phyloP scores from a whole-genome alignment of 2,113 vertebrate genomes.

The Parotia lawesii region DNA sequence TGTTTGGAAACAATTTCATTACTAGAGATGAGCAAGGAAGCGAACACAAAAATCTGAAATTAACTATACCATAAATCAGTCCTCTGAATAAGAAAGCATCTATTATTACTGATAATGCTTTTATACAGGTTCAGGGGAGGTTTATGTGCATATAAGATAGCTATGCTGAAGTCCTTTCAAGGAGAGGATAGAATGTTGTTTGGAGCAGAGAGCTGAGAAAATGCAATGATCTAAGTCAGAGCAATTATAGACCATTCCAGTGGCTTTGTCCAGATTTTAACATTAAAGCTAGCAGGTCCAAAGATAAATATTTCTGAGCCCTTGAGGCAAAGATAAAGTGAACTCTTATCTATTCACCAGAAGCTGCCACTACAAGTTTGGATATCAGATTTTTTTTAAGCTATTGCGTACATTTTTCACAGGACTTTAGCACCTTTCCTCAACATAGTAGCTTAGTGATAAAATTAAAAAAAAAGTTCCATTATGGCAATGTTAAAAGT shows the following conservation, averaged over 20 bases:
- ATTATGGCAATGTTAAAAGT: background rate
- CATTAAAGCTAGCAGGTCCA: background rate
- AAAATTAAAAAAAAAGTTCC: slow-evolving; percentile 11
- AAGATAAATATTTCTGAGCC: background rate
- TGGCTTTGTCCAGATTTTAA: background rate
- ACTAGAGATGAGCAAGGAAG: background rate
- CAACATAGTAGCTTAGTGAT: background rate
- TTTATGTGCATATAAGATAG: background rate
- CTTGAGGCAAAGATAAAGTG: background rate
- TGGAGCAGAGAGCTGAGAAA: slow-evolving; percentile 11
- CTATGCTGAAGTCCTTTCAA: background rate
- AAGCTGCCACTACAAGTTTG: background rate
- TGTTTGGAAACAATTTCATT: background rate
- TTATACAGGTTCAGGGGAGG: background rate
- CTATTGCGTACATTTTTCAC: slow-evolving; percentile 1
- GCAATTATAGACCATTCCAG: background rate
- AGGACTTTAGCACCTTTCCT: slow-evolving; percentile 14
- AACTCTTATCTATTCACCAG: background rate
- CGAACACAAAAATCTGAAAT: slow-evolving; percentile 14
- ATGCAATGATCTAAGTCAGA: background rate
- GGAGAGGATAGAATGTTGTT: background rate
- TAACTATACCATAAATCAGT: background rate
- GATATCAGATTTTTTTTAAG: background rate
- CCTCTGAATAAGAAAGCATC: background rate
- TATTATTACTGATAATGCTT: slow-evolving; percentile 1